Evolutionary conservation across 2,113 vertebrate species (phyloP).

Genomic region (Pithys albifrons): DNA sequence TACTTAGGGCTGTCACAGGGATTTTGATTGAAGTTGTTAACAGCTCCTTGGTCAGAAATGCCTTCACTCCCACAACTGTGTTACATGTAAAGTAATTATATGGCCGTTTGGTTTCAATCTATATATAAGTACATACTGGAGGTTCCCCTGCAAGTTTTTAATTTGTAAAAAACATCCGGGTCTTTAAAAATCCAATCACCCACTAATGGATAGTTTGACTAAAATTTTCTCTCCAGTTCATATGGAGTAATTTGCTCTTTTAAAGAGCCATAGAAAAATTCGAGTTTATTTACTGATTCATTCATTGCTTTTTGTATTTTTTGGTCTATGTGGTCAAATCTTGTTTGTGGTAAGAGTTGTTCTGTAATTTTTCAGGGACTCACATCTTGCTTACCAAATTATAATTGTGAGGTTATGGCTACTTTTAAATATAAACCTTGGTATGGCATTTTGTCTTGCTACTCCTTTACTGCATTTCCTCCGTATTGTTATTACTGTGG

Average conservation of each 20-base stretch:
- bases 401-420: not conserved
- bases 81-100: not conserved
- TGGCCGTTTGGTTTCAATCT: not conserved
- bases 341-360: not conserved
- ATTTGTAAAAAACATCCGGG: not conserved
- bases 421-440: not conserved
- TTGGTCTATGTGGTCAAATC: not conserved
- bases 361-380: not conserved
- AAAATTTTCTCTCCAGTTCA: not conserved
- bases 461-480: not conserved
- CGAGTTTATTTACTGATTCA: not conserved
- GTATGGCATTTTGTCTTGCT: not conserved
- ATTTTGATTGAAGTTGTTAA: conserved; percentile 12
- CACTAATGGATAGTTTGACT: not conserved
- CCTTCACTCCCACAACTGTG: not conserved
- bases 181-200: not conserved
- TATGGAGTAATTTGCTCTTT: not conserved
- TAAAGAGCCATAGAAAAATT: not conserved
- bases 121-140: accelerated
- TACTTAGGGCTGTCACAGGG: not conserved
- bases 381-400: not conserved
- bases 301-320: not conserved
- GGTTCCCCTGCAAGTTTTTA: not conserved
- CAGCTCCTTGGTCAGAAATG: not conserved
- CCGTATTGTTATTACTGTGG: not conserved